Evolutionary conservation across 2,888 invertebrate species (phyloP).

Genomic region (Lamellibrachia satsuma): DNA sequence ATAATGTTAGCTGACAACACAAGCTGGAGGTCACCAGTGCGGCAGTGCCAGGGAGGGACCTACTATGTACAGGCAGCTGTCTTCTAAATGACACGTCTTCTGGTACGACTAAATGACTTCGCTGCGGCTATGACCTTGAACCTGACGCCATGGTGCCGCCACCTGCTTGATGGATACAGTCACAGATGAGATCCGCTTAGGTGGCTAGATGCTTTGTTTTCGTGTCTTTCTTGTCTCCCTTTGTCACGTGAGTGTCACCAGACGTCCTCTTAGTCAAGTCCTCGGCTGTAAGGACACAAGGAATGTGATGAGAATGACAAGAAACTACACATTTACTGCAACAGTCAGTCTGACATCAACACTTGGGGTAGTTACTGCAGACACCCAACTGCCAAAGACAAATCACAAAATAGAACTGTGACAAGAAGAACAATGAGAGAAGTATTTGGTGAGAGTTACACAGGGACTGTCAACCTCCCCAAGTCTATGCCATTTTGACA

Average conservation of each 20-base stretch:
- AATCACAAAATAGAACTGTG: no score
- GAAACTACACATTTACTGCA: background rate
- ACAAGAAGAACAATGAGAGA: no score
- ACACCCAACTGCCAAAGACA: no score
- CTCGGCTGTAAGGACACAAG: background rate
- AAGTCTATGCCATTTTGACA: no score
- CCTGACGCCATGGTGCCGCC: background rate
- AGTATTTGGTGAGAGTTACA: no score
- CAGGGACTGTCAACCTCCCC: no score
- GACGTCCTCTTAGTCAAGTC: background rate
- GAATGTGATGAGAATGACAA: background rate
- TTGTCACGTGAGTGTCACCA: background rate
- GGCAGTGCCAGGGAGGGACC: background rate
- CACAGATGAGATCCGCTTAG: background rate
- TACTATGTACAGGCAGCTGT: background rate
- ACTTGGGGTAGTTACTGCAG: no score
- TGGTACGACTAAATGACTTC: background rate
- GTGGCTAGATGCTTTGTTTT: background rate
- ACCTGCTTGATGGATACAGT: background rate
- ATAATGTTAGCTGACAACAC: background rate
- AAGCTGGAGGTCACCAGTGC: background rate
- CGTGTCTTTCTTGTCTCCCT: background rate
- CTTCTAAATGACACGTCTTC: background rate
- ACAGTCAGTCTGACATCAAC: no score
- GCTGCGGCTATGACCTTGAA: background rate